phyloP scores from a whole-genome alignment of 2,888 invertebrate genomes.

The Achlya flavicornis region DNA sequence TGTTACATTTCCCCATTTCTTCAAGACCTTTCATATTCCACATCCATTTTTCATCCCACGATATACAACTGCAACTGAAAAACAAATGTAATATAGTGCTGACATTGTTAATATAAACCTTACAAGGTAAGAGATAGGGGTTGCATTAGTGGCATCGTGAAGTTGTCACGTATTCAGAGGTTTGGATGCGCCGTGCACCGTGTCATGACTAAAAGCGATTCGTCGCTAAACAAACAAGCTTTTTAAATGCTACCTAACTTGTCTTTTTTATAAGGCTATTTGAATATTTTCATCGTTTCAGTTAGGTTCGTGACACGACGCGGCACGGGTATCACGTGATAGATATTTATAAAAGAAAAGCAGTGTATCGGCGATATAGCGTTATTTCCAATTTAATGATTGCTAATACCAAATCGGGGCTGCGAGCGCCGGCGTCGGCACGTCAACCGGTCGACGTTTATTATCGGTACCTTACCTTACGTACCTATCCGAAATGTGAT shows the following conservation, averaged over 20 bases:
- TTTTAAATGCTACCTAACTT: slow-evolving; percentile 84
- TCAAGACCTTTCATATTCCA: slow-evolving; percentile 52
- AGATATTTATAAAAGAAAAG: slow-evolving; percentile 83
- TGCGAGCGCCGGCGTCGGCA: slow-evolving; percentile 74
- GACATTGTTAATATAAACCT: slow-evolving; percentile 34
- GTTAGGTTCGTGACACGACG: slow-evolving; percentile 80
- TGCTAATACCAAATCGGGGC: slow-evolving; percentile 79
- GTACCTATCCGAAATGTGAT: slow-evolving; percentile 42
- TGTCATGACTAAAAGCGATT: slow-evolving; percentile 80
- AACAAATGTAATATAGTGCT: slow-evolving; percentile 32
- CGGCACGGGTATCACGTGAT: slow-evolving; percentile 82
- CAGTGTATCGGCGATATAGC: slow-evolving; percentile 80
- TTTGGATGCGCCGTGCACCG: slow-evolving; percentile 68
- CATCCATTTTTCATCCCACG: slow-evolving; percentile 52
- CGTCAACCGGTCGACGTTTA: slow-evolving; percentile 69
- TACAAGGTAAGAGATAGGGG: slow-evolving; percentile 33
- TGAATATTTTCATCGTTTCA: slow-evolving; percentile 82
- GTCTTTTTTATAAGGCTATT: slow-evolving; percentile 83
- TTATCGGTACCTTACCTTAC: slow-evolving; percentile 55
- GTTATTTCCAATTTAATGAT: slow-evolving; percentile 84
- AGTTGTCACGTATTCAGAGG: slow-evolving; percentile 45
- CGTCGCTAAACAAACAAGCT: slow-evolving; percentile 82
- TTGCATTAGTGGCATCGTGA: slow-evolving; percentile 40
- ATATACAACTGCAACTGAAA: slow-evolving; percentile 36
- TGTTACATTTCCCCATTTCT: slow-evolving; percentile 48